Conservation (phyloP, 1,140 invertebrate genomes). For the Lycorma delicatula region DNA sequence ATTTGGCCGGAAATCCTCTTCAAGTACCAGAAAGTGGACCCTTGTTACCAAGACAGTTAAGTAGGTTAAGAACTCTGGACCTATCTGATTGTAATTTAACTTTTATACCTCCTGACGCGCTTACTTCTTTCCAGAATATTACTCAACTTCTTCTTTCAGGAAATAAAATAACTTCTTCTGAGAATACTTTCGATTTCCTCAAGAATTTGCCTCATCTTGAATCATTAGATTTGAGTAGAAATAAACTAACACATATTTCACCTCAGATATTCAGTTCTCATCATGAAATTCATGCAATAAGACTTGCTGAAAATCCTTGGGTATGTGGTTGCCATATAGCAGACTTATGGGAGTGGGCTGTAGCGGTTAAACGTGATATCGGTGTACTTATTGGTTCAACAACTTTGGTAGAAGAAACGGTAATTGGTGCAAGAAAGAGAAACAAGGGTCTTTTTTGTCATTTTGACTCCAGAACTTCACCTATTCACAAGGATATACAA, state of each 20-base stretch:
- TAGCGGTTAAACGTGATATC: constrained; percentile 52
- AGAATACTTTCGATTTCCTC: constrained; percentile 45
- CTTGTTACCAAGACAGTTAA: constrained; percentile 53
- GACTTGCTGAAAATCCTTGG: constrained; percentile 59
- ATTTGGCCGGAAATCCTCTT: constrained; percentile 57
- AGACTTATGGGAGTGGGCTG: constrained; percentile 63
- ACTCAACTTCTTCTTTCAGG: constrained; percentile 52
- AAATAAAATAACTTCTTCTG: constrained; percentile 45
- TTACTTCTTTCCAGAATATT: constrained; percentile 50
- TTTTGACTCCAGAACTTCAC: constrained; percentile 49
- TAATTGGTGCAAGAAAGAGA: constrained; percentile 46
- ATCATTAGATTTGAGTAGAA: constrained; percentile 52
- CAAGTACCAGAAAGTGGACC: constrained; percentile 42
- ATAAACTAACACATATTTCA: constrained; percentile 50
- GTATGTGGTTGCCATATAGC: constrained; percentile 57
- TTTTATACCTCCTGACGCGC: constrained; percentile 49
- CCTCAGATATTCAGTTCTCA: constrained; percentile 46
- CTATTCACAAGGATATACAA: constrained; percentile 42
- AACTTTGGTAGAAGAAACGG: constrained; percentile 46
- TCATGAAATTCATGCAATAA: constrained; percentile 46
- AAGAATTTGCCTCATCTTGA: constrained; percentile 48
- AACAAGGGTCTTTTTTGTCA: constrained; percentile 54
- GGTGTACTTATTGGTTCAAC: constrained; percentile 55
- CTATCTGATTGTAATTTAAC: constrained; percentile 55
- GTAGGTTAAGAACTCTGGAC: constrained; percentile 51